Evolutionary conservation across 2,113 vertebrate species (phyloP).

Genomic region (Thinocorus orbignyianus): DNA sequence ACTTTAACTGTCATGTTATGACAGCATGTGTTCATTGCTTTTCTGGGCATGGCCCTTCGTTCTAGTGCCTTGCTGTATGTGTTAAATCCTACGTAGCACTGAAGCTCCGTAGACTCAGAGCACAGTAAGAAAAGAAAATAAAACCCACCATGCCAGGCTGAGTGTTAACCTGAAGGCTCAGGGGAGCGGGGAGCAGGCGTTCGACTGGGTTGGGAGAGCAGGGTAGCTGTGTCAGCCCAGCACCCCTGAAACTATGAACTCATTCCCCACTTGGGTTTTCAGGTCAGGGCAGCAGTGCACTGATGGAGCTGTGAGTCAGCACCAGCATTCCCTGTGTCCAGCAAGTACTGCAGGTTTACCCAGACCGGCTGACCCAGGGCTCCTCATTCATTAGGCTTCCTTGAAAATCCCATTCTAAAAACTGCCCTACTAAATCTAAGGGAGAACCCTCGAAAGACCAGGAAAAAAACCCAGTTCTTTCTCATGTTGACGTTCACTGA

Average conservation of each 20-base stretch:
- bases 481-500: background rate
- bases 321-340: fast-evolving
- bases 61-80: conserved; percentile 33
- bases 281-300: background rate
- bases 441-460: background rate
- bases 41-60: conserved; percentile 59
- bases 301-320: background rate
- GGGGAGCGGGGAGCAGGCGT: fast-evolving
- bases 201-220: background rate
- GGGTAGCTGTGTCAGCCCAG: background rate
- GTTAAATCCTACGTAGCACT: conserved; percentile 45
- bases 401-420: background rate
- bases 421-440: background rate
- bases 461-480: background rate
- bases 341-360: background rate
- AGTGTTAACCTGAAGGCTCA: background rate
- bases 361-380: background rate
- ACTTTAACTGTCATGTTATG: conserved; percentile 48
- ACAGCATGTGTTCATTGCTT: conserved; percentile 48
- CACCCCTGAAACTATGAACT: background rate
- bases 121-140: background rate
- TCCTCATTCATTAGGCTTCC: background rate
- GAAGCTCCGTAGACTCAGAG: background rate
- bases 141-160: background rate
- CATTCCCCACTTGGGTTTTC: background rate